Conservation (phyloP, 2,113 vertebrate species). For the Hypomesus transpacificus region DNA sequence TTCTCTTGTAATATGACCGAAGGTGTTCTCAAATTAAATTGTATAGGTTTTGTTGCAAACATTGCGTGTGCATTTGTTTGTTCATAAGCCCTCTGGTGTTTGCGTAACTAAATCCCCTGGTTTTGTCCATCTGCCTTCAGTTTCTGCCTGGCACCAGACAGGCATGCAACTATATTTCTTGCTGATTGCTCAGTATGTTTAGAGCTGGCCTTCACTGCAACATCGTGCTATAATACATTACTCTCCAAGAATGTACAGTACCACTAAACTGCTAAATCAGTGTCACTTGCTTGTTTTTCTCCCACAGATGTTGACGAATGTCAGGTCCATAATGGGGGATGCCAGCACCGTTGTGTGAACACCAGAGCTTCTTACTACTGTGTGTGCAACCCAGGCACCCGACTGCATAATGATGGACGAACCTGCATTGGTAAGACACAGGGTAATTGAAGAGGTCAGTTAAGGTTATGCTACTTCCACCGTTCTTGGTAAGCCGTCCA, state of each 20-base stretch:
- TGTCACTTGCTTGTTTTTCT: constrained; percentile 15
- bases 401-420: constrained; percentile 85
- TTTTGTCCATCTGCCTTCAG: neutral
- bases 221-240: neutral
- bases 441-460: neutral
- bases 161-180: neutral
- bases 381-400: constrained; percentile 81
- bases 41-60: neutral
- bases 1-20: neutral
- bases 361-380: constrained; percentile 86
- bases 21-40: neutral
- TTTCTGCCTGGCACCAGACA: neutral
- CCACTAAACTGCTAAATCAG: constrained; percentile 34
- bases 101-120: neutral
- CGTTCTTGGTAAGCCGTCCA: neutral
- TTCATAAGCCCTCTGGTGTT: neutral
- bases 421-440: constrained; percentile 85
- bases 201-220: neutral
- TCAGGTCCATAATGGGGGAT: constrained; percentile 88
- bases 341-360: constrained; percentile 93
- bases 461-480: neutral
- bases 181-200: constrained; percentile 1
- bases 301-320: constrained; percentile 89
- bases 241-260: constrained; percentile 8
- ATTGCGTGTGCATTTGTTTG: neutral